Percentiles rank a stretch among this genome's conserved stretches.
Conservation (phyloP, 2,113 vertebrate species). For the Zosterops japonicus region DNA sequence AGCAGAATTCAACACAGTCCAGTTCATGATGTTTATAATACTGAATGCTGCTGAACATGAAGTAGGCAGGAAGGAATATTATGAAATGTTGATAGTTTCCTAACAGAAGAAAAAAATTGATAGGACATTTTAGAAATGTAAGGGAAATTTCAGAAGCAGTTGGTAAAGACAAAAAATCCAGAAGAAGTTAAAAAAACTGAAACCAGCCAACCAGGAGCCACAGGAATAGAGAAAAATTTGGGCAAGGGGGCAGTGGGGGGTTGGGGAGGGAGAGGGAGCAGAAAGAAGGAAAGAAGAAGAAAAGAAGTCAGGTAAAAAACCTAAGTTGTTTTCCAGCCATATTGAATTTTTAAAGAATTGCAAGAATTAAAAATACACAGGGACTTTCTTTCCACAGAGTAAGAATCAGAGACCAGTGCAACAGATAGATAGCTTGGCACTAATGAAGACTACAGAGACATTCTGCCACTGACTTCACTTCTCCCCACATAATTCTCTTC, state of each 20-base stretch:
- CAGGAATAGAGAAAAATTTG: not conserved
- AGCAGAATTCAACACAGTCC: not conserved
- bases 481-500: not conserved
- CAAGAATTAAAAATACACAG: not conserved
- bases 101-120: not conserved
- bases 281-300: not conserved
- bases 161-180: not conserved
- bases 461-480: not conserved
- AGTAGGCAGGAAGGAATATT: not conserved
- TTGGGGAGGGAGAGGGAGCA: fast-evolving
- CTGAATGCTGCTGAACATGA: not conserved
- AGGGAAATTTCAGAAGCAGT: not conserved
- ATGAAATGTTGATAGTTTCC: not conserved
- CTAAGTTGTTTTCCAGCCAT: not conserved
- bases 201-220: not conserved
- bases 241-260: too few species aligned
- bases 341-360: not conserved
- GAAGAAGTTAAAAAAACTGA: too few species aligned
- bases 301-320: not conserved
- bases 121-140: not conserved
- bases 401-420: not conserved
- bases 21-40: not conserved
- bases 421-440: not conserved
- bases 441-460: not conserved
- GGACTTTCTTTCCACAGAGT: not conserved